These are phyloP conservation scores for Drosophila willistoni DNA, from an alignment of 1,140 invertebrate species.

Conservation along the genomic window DNA sequence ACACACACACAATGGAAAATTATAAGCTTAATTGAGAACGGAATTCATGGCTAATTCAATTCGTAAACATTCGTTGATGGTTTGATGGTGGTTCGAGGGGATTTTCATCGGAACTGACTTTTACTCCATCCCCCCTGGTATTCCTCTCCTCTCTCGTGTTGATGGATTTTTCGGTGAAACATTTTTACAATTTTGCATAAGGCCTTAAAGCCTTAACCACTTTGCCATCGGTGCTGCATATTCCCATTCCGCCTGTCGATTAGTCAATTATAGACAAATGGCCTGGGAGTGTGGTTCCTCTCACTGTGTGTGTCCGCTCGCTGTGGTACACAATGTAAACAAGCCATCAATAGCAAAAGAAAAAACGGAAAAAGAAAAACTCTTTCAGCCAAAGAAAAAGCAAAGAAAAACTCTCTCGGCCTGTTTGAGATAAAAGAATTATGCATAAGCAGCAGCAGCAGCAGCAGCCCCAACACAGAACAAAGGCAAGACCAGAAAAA, in stretches of 20 bases:
- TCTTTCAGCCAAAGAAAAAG: neutral
- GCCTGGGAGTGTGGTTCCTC: constrained; percentile 51
- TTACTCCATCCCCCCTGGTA: neutral
- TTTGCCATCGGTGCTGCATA: constrained; percentile 6
- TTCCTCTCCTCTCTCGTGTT: neutral
- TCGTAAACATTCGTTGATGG: constrained; percentile 32
- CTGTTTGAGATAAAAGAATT: constrained; percentile 73
- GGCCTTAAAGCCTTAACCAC: constrained; percentile 7
- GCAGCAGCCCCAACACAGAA: neutral
- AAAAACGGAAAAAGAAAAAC: constrained; percentile 1
- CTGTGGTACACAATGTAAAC: constrained; percentile 62
- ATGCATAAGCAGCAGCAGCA: constrained; percentile 65
- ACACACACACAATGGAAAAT: constrained; percentile 36
- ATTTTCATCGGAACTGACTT: neutral
- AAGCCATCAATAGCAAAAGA: constrained; percentile 72
- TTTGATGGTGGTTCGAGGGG: neutral
- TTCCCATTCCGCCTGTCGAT: constrained; percentile 55
- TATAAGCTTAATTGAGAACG: constrained; percentile 74
- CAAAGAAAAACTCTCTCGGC: constrained; percentile 11
- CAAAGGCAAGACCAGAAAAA: neutral
- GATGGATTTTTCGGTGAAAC: constrained; percentile 8
- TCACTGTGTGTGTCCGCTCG: neutral
- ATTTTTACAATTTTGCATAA: neutral
- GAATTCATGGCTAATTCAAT: constrained; percentile 73
- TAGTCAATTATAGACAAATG: constrained; percentile 80